Evolutionary conservation across 2,113 vertebrate genomes (phyloP), one percentile per base, ranked within the genome.

Genomic region (Bos javanicus): DNA sequence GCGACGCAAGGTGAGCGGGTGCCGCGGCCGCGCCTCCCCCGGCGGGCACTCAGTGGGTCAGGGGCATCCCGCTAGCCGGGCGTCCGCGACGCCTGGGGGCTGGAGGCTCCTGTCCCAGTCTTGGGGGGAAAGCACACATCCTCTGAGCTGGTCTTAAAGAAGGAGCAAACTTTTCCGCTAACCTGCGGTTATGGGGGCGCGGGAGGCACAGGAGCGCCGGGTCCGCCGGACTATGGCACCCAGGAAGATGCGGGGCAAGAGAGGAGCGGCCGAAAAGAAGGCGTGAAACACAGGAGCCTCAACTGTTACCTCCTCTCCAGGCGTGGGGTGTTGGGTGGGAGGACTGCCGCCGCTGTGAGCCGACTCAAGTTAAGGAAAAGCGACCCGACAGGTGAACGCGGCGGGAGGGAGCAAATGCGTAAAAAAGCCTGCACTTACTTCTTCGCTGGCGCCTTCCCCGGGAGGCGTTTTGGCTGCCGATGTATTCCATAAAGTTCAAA

Each of bases 401-500:
- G 94, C 67, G 85, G 94, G 76, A 95, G 91, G 87, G 88, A 92
- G 92, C 91, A 86, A 95, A 95, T 17, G 85, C 60, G 90, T 59
- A 56, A 93, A 54, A 88, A 43, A 6, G 84, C 83, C 76, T 43
- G 87, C 99, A 99, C 99, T 99, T 99, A 99, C 99, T 99, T 99
- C 98, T 99, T 98, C 99, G 99, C 98, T 99, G 99, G 98, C 99
- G 99, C 99, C 99, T 99, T 99, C 99, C 99, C 98, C 99, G 99
- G 98, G 99, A 99, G 99, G 99, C 99, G 98, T 99, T 99, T 98
- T 99, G 99, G 99, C 99, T 99, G 99, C 99, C 99, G 99, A 99
- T 99, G 99, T 99, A 99, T 99, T 99, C 99, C 99, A 99, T 99
- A 99, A 99, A 99, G 99, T 99, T 99, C 99, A 99, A 99, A 98